phyloP scores from a whole-genome alignment of 92 coral and sea anemone genomes.

The Palythoa grandis region DNA sequence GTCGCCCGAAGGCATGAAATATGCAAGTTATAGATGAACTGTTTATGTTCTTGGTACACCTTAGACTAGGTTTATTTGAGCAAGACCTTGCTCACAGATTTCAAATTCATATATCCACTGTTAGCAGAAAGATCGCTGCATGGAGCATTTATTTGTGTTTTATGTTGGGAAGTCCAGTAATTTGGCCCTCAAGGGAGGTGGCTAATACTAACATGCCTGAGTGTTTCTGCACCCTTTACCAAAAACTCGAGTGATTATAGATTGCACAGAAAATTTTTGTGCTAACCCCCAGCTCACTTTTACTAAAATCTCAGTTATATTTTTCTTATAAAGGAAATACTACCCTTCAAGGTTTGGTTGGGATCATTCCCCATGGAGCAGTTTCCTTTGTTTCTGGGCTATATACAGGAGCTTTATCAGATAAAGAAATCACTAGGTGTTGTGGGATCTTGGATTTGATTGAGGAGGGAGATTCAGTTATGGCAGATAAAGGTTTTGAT shows the following conservation, averaged over 20 bases:
- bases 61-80: slow-evolving; percentile 59
- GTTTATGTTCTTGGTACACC: slow-evolving; percentile 54
- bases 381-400: slow-evolving; percentile 64
- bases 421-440: slow-evolving; percentile 71
- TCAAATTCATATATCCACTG: slow-evolving; percentile 56
- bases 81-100: slow-evolving; percentile 69
- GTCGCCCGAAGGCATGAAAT: slow-evolving; percentile 27
- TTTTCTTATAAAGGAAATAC: slow-evolving; percentile 69
- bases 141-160: slow-evolving; percentile 39
- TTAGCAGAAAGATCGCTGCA: slow-evolving; percentile 59
- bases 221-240: slow-evolving; percentile 47
- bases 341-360: slow-evolving; percentile 64
- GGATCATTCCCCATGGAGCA: slow-evolving; percentile 67
- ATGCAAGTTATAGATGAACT: slow-evolving; percentile 58
- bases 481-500: slow-evolving; percentile 68
- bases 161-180: slow-evolving; percentile 51
- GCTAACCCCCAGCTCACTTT: slow-evolving; percentile 58
- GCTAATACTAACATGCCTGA: slow-evolving; percentile 57
- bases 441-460: slow-evolving; percentile 61
- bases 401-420: slow-evolving; percentile 51
- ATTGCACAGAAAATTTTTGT: slow-evolving; percentile 73
- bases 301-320: slow-evolving; percentile 64
- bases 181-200: slow-evolving; percentile 64
- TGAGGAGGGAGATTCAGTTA: slow-evolving; percentile 56
- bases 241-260: slow-evolving; percentile 64